Evolutionary conservation across 64 coral and sea anemone species (phyloP).

Genomic region (Platygyra sinensis): DNA sequence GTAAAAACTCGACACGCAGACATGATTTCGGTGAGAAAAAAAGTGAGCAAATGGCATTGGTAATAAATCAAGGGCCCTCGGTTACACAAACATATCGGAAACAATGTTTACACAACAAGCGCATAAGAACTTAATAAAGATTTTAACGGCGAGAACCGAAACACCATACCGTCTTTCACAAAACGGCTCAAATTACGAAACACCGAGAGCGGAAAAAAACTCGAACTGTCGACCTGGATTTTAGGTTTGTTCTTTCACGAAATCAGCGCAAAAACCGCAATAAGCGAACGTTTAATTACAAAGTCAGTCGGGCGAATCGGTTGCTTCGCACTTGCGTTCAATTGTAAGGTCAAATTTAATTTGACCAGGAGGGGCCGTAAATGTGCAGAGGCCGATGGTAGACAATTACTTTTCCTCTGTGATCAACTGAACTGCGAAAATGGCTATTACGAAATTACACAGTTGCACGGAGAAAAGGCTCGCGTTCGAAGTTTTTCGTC

Average conservation of each 20-base stretch:
- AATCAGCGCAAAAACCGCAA: not conserved
- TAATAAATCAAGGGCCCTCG: conserved; percentile 14
- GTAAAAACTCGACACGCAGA: not conserved
- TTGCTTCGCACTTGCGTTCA: conserved; percentile 21
- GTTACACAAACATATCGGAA: conserved; percentile 11
- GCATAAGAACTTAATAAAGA: conserved; percentile 37
- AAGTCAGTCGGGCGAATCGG: conserved; percentile 31
- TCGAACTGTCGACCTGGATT: not conserved
- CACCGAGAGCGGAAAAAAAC: not conserved
- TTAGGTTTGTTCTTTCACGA: too few species aligned
- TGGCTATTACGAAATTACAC: not conserved
- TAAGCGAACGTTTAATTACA: conserved; percentile 30
- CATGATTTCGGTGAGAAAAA: not conserved
- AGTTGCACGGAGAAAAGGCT: not conserved
- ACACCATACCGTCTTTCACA: not conserved
- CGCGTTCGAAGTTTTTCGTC: not conserved
- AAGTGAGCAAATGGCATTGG: conserved; percentile 11
- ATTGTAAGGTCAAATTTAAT: conserved; percentile 38
- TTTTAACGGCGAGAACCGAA: conserved; percentile 2
- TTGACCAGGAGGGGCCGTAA: conserved; percentile 24
- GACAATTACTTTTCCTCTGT: conserved; percentile 2
- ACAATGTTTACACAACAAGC: conserved; percentile 29
- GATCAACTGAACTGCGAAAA: conserved; percentile 10
- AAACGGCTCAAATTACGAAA: not conserved
- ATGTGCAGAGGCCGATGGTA: conserved; percentile 4